Evolutionary conservation across 2,888 invertebrate genomes (phyloP).

Genomic region (Chymomyza amoena): DNA sequence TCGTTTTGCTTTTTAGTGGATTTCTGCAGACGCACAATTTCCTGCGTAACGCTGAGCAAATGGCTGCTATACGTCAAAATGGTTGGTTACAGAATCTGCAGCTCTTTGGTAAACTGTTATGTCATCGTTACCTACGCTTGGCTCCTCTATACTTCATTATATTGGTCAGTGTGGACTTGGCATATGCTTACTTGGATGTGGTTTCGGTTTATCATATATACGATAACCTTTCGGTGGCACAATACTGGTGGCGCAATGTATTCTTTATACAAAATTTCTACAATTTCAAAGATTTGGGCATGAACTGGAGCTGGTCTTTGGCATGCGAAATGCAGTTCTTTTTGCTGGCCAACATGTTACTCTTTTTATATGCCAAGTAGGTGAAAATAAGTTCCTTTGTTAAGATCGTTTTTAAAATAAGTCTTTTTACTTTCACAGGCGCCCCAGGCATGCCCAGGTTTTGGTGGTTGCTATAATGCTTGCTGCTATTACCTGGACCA

Average conservation of each 20-base stretch:
- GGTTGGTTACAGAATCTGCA: constrained; percentile 61
- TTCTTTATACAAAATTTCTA: constrained; percentile 78
- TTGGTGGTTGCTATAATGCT: constrained; percentile 48
- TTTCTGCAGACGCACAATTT: constrained; percentile 77
- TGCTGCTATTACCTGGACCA: constrained; percentile 72
- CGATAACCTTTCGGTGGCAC: constrained; percentile 76
- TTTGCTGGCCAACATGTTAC: constrained; percentile 70
- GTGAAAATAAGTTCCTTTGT: constrained; percentile 21
- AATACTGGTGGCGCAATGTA: constrained; percentile 78
- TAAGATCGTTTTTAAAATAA: neutral
- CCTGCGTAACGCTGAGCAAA: constrained; percentile 67
- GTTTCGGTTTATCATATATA: constrained; percentile 77
- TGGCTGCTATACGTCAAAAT: constrained; percentile 69
- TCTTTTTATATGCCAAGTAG: constrained; percentile 77
- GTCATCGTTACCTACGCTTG: constrained; percentile 77
- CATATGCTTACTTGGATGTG: constrained; percentile 75
- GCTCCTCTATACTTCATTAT: constrained; percentile 77
- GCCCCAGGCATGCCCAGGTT: constrained; percentile 65
- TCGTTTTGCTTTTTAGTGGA: constrained; percentile 57
- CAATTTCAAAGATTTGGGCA: constrained; percentile 76
- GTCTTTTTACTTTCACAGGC: constrained; percentile 41
- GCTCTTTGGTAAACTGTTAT: constrained; percentile 71
- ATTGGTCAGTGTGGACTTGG: constrained; percentile 74
- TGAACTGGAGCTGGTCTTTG: constrained; percentile 79
- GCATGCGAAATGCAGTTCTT: constrained; percentile 79